phyloP scores from a whole-genome alignment of 2,113 vertebrate genomes.

The Ptyas mucosa region DNA sequence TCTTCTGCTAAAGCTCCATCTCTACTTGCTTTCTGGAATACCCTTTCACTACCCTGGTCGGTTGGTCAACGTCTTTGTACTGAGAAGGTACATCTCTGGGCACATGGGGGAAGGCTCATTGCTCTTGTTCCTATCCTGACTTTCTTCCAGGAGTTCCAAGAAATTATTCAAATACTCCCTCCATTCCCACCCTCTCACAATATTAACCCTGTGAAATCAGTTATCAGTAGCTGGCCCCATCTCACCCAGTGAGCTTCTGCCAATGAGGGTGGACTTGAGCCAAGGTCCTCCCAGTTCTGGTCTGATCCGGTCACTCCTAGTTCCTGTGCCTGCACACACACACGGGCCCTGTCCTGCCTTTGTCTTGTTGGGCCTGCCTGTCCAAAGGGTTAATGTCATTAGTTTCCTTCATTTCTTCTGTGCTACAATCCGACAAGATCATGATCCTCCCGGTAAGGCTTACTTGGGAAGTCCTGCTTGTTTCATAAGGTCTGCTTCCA shows the following conservation, averaged over 20 bases:
- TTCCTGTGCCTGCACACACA: neutral
- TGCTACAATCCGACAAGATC: neutral
- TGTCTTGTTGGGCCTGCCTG: neutral
- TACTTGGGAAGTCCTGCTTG: neutral
- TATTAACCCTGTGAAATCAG: neutral
- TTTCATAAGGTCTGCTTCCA: neutral
- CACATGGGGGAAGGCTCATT: neutral
- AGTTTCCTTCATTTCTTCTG: neutral
- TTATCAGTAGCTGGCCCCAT: neutral
- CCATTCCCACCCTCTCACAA: neutral
- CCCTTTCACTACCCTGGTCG: neutral
- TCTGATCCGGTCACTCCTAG: neutral
- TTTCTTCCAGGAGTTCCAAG: neutral
- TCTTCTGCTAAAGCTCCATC: neutral
- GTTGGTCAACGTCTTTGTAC: neutral
- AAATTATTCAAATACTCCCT: neutral
- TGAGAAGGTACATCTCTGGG: neutral
- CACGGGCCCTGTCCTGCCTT: neutral
- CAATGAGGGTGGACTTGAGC: neutral
- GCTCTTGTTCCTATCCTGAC: neutral
- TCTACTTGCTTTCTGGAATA: neutral
- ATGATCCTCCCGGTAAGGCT: neutral
- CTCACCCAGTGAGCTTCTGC: neutral
- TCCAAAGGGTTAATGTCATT: neutral
- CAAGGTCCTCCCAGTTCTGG: neutral